Base-by-base conservation (phyloP, 1,140 invertebrate species). In the Drosophila novamexicana region DNA sequence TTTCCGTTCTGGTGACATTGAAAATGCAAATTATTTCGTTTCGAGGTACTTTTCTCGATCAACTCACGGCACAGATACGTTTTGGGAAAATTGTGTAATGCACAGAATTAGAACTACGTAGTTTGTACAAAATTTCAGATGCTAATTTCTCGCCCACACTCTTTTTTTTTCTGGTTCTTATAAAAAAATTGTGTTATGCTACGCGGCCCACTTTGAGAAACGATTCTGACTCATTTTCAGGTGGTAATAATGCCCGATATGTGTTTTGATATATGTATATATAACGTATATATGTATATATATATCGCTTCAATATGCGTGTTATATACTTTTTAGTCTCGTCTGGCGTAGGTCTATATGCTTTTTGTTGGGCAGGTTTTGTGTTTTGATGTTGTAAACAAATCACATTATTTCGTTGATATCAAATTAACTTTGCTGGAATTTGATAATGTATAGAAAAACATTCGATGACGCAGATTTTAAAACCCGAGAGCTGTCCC, bases 1-100 rank as follows among this genome's bases (percentile, higher is more conserved):
- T 58, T 67, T 76, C 61, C 50, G 22, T 53, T 70, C 68, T 75
- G 65, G 22, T 85, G 81, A 83, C 81, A 83, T 83, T 83, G 81
- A 83, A 83, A 79, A 62, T 53, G 42, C 4, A 18, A 70, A 71
- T 57, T 22, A 3, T 22, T 44, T 44, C 4, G n/a, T 4, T 16
- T 16, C 22, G 22, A 22, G 22, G 22, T 3, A 22, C 22, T 22
- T 22, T 22, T 22, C 22, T 22, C 22, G 22, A 22, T 22, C 18
- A 18, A 18, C 18, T 22, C 22, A 22, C 22, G 22, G 22, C 22
- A 22, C 22, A 22, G 22, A 5, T 45, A 14, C 12, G 9, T 49
- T 49, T 47, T 63, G 54, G 40, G 32, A 14, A 49, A 50, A 61
- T 82, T 82, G 67, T 85, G 82, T 82, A 88, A 86, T 73, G 22